phyloP scores from a whole-genome alignment of 2,113 vertebrate genomes.

The Sardina pilchardus region DNA sequence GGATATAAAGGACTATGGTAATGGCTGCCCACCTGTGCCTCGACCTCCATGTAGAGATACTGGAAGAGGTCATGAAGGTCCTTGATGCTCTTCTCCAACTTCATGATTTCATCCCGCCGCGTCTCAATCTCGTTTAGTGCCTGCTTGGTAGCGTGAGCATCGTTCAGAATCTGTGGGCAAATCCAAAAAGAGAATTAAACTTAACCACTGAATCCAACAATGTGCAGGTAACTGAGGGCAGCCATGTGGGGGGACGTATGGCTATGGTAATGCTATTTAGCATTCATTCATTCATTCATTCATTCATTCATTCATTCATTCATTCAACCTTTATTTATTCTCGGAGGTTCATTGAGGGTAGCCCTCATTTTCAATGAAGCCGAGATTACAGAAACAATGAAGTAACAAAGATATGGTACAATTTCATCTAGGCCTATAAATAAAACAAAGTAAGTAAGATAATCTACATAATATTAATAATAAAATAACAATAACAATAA shows the following conservation, averaged over 20 bases:
- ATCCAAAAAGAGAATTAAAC: not conserved
- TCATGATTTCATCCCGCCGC: conserved; percentile 86
- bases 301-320: too few relatives aligned
- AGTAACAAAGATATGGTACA: too few relatives aligned
- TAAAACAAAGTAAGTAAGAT: too few relatives aligned
- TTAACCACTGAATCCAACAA: not conserved
- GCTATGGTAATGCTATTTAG: too few relatives aligned
- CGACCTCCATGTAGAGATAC: conserved; percentile 85
- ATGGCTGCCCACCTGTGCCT: conserved; percentile 76
- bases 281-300: too few relatives aligned
- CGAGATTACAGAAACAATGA: too few relatives aligned
- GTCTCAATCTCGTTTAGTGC: conserved; percentile 87
- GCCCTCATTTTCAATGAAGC: too few relatives aligned
- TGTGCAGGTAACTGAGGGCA: not conserved
- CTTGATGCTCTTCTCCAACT: conserved; percentile 84
- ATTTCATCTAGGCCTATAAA: too few relatives aligned
- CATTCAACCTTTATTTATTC: too few relatives aligned
- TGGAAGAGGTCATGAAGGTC: conserved; percentile 90
- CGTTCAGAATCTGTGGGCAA: conserved; percentile 77
- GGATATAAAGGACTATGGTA: not conserved
- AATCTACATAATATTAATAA: too few relatives aligned
- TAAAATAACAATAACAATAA: too few relatives aligned
- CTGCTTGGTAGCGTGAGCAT: conserved; percentile 81
- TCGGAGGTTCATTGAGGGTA: too few relatives aligned
- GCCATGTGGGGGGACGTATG: not conserved